Percentiles rank a stretch among this genome's conserved stretches.
phyloP scores from a whole-genome alignment of 1,140 invertebrate species.

The Bradynema listronoti region DNA sequence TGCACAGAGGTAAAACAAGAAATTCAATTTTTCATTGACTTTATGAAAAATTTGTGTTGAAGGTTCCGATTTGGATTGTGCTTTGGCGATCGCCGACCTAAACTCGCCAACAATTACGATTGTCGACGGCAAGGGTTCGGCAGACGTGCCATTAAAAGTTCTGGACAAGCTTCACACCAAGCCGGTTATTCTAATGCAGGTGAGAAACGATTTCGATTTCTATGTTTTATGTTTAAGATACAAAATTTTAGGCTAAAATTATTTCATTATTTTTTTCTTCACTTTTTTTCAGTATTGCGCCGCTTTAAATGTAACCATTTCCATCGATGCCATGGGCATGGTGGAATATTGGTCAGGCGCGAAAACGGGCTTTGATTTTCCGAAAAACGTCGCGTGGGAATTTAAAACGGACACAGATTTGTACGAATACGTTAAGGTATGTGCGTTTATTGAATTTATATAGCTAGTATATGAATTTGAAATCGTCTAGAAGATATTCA shows the following conservation, averaged over 20 bases:
- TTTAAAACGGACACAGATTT: constrained; percentile 88
- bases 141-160: constrained; percentile 68
- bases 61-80: constrained; percentile 42
- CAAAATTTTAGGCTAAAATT: no score
- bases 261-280: no score
- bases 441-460: constrained; percentile 22
- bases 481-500: no score
- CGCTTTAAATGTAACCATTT: constrained; percentile 74
- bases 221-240: no score
- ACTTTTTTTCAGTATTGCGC: constrained; percentile 76
- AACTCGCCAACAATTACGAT: constrained; percentile 74
- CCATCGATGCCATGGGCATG: constrained; percentile 79
- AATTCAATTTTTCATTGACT: constrained; percentile 60
- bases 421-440: constrained; percentile 81
- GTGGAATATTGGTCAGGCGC: constrained; percentile 91
- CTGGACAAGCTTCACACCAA: constrained; percentile 77
- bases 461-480: no score
- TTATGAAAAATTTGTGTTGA: constrained; percentile 51
- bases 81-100: constrained; percentile 65
- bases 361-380: constrained; percentile 79
- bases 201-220: no score
- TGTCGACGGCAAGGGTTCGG: constrained; percentile 79
- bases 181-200: constrained; percentile 73
- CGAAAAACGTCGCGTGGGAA: constrained; percentile 71
- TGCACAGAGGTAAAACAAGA: constrained; percentile 66